Base-by-base conservation (phyloP, 2,888 invertebrate genomes). In the Leptinotarsa juncta region DNA sequence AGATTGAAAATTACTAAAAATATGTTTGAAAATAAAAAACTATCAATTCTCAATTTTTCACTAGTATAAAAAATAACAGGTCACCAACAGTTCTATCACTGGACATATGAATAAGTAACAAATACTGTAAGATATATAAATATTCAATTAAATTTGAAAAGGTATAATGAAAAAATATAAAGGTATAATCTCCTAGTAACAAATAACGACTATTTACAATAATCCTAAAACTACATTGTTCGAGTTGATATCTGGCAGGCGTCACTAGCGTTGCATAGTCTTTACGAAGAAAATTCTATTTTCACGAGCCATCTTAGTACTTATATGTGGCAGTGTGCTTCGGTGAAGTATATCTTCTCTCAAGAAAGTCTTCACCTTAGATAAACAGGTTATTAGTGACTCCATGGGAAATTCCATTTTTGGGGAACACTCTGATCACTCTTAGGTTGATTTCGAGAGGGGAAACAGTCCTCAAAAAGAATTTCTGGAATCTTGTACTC, bases 401-500 rank as follows among this genome's bases (percentile, higher is more conserved):
- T 68, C 71, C 76, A 16, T 70, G 32, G 7, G 48, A 72, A 12
- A 66, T 14, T 12, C 65, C 62, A 32, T 67, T 78, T 26, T 16
- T 70, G n/a, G 70, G 73, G 3, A 77, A 79, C 26, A 84, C 79
- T 69, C 94, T 91, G 69, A 95, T 82, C n/a, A 96, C 90, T 72
- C 95, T 91, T 69, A 95, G 89, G 85, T 96, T 96, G 51, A 91
- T 89, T 86, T 95, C 95, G 70, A 91, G 90, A 0, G 91, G 91
- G 88, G 83, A 91, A 16, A 94, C 90, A 53, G 92, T 90, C 81
- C 92, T 91, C 74, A 91, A 89, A 90, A 95, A 95, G 90, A 92
- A 95, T 81, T 93, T 94, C 83, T 96, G 96, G 89, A 96, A 95
- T 74, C 94, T 91, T 0, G 94, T 92, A 2, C 94, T 91, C 51